Evolutionary conservation across 2,888 invertebrate species (phyloP).

Genomic region (Drosophila kuntzei): DNA sequence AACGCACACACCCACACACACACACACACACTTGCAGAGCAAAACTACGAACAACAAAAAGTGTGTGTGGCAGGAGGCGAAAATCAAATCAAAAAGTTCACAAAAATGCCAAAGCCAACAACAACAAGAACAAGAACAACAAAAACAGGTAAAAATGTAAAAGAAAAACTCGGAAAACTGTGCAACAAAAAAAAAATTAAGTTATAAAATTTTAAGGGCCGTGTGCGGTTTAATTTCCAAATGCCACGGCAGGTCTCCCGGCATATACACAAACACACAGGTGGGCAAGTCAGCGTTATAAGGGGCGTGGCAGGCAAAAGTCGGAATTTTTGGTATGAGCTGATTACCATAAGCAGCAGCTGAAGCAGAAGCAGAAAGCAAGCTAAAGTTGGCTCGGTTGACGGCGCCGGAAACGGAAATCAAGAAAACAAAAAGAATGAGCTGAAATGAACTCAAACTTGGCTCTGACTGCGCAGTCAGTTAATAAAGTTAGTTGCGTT

Average conservation of each 20-base stretch:
- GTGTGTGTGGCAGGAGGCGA: conserved; percentile 33
- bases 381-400: conserved; percentile 22
- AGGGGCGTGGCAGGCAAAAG: conserved; percentile 47
- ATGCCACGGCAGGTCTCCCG: conserved; percentile 65
- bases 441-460: conserved; percentile 73
- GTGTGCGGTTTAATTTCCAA: conserved; percentile 76
- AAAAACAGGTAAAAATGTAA: not conserved
- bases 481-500: conserved; percentile 77
- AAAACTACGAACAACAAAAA: conserved; percentile 28
- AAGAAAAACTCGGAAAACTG: conserved; percentile 35
- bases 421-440: conserved; percentile 80
- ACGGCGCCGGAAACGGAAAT: conserved; percentile 72
- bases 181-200: conserved; percentile 67
- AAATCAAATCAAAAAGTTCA: conserved; percentile 81
- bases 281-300: conserved; percentile 44
- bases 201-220: conserved; percentile 80
- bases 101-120: conserved; percentile 73
- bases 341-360: conserved; percentile 76
- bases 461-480: conserved; percentile 53
- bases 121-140: conserved; percentile 12
- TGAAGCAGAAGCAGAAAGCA: conserved; percentile 18
- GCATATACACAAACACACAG: conserved; percentile 56
- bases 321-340: conserved; percentile 51
- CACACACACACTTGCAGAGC: conserved; percentile 13
- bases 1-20: conserved; percentile 23